These are phyloP conservation scores for Campoplex capitator DNA, from an alignment of 2,888 invertebrate genomes.

Conservation along the genomic window DNA sequence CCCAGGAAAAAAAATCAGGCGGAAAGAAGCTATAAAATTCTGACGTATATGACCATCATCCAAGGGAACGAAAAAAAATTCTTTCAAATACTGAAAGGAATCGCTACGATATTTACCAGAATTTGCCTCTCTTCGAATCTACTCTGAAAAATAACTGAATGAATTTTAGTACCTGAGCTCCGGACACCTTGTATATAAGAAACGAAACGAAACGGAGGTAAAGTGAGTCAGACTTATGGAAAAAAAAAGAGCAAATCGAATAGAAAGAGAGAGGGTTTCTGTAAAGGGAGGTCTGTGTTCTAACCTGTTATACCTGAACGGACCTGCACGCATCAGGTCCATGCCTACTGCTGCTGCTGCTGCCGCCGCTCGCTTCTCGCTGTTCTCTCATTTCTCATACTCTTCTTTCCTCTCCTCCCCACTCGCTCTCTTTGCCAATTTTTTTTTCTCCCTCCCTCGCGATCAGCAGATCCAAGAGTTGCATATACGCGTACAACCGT, in stretches of 20 bases:
- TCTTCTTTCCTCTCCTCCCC: constrained; percentile 23
- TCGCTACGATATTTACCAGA: not conserved
- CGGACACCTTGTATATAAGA: constrained; percentile 3
- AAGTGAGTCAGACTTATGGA: constrained; percentile 54
- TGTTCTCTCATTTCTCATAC: constrained; percentile 52
- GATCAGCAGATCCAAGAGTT: constrained; percentile 65
- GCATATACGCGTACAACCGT: constrained; percentile 24
- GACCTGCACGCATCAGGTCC: constrained; percentile 76
- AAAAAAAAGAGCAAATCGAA: constrained; percentile 21
- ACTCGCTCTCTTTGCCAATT: constrained; percentile 12
- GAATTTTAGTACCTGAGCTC: not conserved
- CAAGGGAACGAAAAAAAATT: not conserved
- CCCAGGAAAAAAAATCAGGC: not conserved
- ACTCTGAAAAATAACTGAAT: not conserved
- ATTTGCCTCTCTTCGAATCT: not conserved
- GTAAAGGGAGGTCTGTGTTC: constrained; percentile 77
- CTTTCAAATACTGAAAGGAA: no score
- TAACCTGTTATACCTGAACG: constrained; percentile 82
- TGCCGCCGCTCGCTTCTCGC: constrained; percentile 40
- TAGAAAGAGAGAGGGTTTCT: constrained; percentile 68
- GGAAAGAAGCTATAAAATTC: no score
- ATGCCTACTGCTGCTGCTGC: constrained; percentile 65
- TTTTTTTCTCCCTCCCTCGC: constrained; percentile 49
- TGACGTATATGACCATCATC: no score
- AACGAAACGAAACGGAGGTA: constrained; percentile 23